Conservation (phyloP, 2,888 invertebrate species). For the Leucophenga maculata region DNA sequence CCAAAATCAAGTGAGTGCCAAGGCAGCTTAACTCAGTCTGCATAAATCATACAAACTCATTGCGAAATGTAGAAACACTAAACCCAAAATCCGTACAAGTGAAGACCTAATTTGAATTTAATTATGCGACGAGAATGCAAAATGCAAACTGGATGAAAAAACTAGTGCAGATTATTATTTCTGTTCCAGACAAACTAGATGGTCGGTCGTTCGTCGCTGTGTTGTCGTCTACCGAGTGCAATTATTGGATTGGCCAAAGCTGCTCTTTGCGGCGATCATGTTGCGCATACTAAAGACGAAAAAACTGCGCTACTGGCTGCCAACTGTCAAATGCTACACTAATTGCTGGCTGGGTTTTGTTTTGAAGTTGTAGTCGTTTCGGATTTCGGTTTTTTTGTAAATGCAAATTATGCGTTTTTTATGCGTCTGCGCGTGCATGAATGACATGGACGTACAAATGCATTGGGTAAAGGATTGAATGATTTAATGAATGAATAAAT, state of each 20-base stretch:
- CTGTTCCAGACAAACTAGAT: too few relatives aligned
- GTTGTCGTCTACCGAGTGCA: not conserved
- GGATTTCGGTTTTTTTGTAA: not conserved
- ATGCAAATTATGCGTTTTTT: slow-evolving; percentile 19
- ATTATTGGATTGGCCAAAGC: slow-evolving; percentile 4
- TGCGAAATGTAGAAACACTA: not conserved
- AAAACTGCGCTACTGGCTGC: too few relatives aligned
- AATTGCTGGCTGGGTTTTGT: too few relatives aligned
- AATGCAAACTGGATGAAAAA: not conserved
- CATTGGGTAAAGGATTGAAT: not conserved
- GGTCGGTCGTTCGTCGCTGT: too few relatives aligned
- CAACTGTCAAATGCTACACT: too few relatives aligned
- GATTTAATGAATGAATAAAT: too few relatives aligned
- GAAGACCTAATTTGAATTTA: slow-evolving; percentile 10
- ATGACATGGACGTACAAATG: not conserved
- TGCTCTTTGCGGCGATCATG: not conserved
- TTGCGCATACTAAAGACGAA: slow-evolving; percentile 1
- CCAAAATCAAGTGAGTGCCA: not conserved
- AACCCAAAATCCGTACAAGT: not conserved
- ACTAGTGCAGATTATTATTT: too few relatives aligned
- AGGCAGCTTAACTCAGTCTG: not conserved
- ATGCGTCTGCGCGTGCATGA: slow-evolving; percentile 2
- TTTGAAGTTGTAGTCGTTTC: too few relatives aligned
- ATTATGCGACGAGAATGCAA: slow-evolving; percentile 11
- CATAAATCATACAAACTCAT: not conserved